Base-by-base conservation (phyloP, 2,797 vertebrate species). In the Galaxias olidus region DNA sequence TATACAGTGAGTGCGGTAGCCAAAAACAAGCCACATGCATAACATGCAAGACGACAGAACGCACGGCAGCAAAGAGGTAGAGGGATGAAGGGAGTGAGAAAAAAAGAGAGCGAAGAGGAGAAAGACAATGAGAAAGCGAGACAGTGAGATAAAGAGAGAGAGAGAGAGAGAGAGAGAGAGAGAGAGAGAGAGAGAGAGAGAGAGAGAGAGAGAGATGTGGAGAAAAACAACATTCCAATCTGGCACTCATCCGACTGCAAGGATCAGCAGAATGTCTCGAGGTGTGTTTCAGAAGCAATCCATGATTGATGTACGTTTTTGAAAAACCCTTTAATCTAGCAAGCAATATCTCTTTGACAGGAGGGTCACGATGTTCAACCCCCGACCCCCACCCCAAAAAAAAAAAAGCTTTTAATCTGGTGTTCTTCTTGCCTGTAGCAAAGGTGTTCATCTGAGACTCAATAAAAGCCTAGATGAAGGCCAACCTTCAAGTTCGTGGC, bases 1-100 rank as follows among this genome's bases (percentile, higher is more conserved):
- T 58, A 66, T 71, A 75, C 80, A 67, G 75, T 72, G 74, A 70
- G 30, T 30, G 30, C 30, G 30, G 30, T 30, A 30, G 30, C 6
- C 78, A 81, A 20, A 80, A 59, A 77, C 77, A 73, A 73, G 68
- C 72, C 67, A 63, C 90, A 84, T 88, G 85, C 91, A 76, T 75
- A 81, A 81, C 81, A 79, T 83, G 86, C 87, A 83, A 78, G 74
- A 85, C 79, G 69, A 75, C 71, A 62, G 72, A 73, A 19, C 84
- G 83, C 68, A 75, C 15, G 20, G 59, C 54, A 58, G 55, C 68
- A 15, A 71, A 58, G 9, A 65, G 45, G 44, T 43, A 15, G 49
- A 17, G 43, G 10, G 7, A 61, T 14, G 40, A 44, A 41, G 58
- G 82, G 69, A 73, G 70, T 79, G 61, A 75, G 71, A 57, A 56